phyloP scores from a whole-genome alignment of 2,113 vertebrate species.

The Amblyopsis rosae region DNA sequence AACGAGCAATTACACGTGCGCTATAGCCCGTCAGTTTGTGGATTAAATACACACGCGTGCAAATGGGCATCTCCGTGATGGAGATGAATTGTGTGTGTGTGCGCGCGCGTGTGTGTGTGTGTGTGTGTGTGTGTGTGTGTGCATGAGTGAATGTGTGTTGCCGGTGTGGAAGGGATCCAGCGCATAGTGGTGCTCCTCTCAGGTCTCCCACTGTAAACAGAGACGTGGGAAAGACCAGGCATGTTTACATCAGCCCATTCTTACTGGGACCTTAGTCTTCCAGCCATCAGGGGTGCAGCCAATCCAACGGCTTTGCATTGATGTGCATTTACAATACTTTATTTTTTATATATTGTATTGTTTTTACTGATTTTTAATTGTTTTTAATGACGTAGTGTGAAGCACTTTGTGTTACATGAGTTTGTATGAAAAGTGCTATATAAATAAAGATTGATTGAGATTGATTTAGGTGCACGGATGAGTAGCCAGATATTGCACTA shows the following conservation, averaged over 20 bases:
- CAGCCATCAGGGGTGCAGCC: constrained; percentile 50
- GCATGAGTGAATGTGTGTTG: constrained; percentile 32
- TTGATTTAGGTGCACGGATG: not conserved
- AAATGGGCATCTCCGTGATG: not conserved
- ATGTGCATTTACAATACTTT: too few relatives aligned
- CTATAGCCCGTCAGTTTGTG: not conserved
- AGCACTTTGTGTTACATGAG: too few relatives aligned
- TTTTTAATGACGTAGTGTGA: too few relatives aligned
- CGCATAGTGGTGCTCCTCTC: constrained; percentile 59
- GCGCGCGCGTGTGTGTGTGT: constrained; percentile 27
- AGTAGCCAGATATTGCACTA: too few relatives aligned
- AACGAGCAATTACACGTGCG: not conserved
- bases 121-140: constrained; percentile 52
- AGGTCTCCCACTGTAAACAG: constrained; percentile 75
- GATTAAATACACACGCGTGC: not conserved
- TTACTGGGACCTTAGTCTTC: constrained; percentile 62
- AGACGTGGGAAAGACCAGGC: constrained; percentile 73
- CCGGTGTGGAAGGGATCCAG: constrained; percentile 60
- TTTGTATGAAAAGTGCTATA: too few relatives aligned
- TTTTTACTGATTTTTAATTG: too few relatives aligned
- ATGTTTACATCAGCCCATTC: constrained; percentile 71
- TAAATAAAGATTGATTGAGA: too few relatives aligned
- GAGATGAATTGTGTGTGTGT: not conserved
- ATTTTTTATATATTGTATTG: too few relatives aligned
- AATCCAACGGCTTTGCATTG: constrained; percentile 8